Evolutionary conservation across 2,888 invertebrate species (phyloP).

Genomic region (Crepidodera aurea): DNA sequence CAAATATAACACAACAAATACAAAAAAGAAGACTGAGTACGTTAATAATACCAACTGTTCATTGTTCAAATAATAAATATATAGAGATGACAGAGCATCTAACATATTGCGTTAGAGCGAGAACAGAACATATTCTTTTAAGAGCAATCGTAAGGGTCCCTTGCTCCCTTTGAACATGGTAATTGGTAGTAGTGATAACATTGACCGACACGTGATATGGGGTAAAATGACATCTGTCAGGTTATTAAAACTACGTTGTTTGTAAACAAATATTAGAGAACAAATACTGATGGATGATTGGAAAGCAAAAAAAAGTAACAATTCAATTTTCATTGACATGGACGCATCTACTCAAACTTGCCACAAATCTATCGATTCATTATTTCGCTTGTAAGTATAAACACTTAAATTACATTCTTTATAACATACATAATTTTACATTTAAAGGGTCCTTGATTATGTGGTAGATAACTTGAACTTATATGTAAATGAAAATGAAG

Average conservation of each 20-base stretch:
- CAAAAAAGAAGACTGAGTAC: too few species aligned
- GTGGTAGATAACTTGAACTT: constrained; percentile 47
- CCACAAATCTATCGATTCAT: not conserved
- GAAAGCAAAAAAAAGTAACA: not conserved
- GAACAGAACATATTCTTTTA: too few species aligned
- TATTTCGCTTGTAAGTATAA: constrained; percentile 9
- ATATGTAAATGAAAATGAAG: constrained; percentile 37
- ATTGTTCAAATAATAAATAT: too few species aligned
- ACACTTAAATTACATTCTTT: not conserved
- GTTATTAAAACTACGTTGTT: not conserved
- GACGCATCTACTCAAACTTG: not conserved
- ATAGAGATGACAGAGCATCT: too few species aligned
- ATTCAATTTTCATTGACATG: not conserved
- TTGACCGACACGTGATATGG: too few species aligned
- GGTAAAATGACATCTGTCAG: not conserved
- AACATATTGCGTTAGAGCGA: too few species aligned
- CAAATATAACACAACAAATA: too few species aligned
- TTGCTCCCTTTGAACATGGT: too few species aligned
- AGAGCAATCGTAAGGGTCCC: too few species aligned
- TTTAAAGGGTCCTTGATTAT: constrained; percentile 42
- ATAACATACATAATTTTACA: not conserved
- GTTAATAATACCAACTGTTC: too few species aligned
- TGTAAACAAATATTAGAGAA: not conserved
- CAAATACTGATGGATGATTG: not conserved
- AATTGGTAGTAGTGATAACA: too few species aligned